Evolutionary conservation across 2,797 vertebrate genomes (phyloP), one percentile per base, ranked within the genome.

Genomic region (Mus minutoides): DNA sequence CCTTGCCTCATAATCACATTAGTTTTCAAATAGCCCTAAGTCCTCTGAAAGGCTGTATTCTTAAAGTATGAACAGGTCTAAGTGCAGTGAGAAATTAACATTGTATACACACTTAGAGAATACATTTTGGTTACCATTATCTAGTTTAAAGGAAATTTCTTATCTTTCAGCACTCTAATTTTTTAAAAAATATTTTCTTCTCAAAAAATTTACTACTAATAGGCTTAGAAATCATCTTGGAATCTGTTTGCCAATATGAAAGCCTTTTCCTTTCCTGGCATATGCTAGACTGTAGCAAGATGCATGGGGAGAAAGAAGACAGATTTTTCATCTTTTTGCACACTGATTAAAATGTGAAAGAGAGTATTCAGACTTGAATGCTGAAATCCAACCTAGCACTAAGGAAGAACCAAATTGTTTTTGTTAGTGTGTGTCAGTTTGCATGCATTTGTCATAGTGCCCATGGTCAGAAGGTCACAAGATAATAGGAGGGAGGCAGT

Each of bases 311-410:
- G 46, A 56, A 86, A 12, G 62, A 22, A 95, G 58, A 91, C 54
- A 96, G 90, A 94, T 92, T 94, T 87, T 96, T 93, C 64, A 92
- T 62, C 67, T 87, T 96, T 78, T 97, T 78, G n/a, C 49, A 92
- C 88, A 95, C 73, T 95, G 87, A 94, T 78, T 75, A 88, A 97
- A 96, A 97, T 94, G 84, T 96, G 79, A 97, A 96, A 91, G 71
- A 43, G 90, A 94, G 94, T 91, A 94, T 92, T 92, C 91, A 96
- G 79, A 94, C 58, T 95, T 78, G 56, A 92, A 92, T 94, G 96
- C 49, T 94, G 78, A 96, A 97, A 96, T 97, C 90, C 88, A 95
- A 97, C 91, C 94, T 95, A 76, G 88, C 80, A 90, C 67, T 82
- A 88, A 92, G 90, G 80, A 92, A 92, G 73, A 49, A 94, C 49